Conservation (phyloP, 1,140 invertebrate genomes). For the Pinna nobilis region DNA sequence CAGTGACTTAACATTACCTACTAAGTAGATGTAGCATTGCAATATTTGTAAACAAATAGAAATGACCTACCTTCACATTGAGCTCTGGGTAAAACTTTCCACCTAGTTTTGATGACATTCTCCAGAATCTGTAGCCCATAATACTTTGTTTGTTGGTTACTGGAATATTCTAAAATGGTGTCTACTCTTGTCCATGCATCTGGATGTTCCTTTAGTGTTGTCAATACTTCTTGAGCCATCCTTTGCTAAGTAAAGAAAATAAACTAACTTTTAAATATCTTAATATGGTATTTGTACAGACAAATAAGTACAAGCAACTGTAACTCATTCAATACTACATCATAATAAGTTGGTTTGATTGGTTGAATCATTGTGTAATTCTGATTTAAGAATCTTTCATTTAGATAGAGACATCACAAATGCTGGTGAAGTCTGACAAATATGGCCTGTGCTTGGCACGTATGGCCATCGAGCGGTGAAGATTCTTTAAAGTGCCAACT, state of each 20-base stretch:
- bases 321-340: not conserved
- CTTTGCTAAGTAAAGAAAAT: constrained; percentile 81
- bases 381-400: too few relatives aligned
- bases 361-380: too few relatives aligned
- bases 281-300: not conserved
- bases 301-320: not conserved
- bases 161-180: constrained; percentile 96
- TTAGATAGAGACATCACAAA: too few relatives aligned
- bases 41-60: constrained; percentile 10
- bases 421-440: too few relatives aligned
- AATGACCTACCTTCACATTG: constrained; percentile 92
- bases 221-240: constrained; percentile 95
- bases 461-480: too few relatives aligned
- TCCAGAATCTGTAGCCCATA: constrained; percentile 99
- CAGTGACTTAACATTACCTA: too few relatives aligned
- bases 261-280: not conserved
- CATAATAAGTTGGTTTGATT: not conserved
- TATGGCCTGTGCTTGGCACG: too few relatives aligned
- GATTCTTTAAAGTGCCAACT: too few relatives aligned
- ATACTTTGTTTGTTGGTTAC: constrained; percentile 99
- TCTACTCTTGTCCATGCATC: constrained; percentile 99
- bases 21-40: too few relatives aligned
- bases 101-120: constrained; percentile 98
- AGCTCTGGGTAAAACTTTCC: constrained; percentile 98
- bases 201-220: constrained; percentile 97